These are phyloP conservation scores for Dunckerocampus dactyliophorus DNA, from an alignment of 2,113 vertebrate genomes.

Conservation along the genomic window DNA sequence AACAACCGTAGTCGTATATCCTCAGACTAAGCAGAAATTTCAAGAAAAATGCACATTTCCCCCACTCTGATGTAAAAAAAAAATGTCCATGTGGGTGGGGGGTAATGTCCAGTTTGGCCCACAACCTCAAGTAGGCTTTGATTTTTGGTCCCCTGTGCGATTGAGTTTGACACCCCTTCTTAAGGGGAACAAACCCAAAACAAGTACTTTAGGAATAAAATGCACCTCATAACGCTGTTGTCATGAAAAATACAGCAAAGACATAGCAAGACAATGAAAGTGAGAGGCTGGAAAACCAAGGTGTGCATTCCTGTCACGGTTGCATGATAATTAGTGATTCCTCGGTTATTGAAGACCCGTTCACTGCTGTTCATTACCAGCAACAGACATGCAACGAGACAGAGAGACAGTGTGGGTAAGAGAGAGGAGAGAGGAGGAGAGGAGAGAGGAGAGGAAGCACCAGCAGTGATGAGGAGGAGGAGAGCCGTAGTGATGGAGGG, in stretches of 20 bases:
- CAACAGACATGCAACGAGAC: conserved; percentile 72
- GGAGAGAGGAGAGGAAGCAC: conserved; percentile 13
- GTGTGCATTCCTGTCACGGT: conserved; percentile 77
- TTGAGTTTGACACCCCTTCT: no score
- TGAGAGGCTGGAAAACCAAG: conserved; percentile 17
- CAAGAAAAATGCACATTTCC: no score
- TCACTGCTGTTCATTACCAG: conserved; percentile 79
- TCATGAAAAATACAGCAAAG: conserved; percentile 39
- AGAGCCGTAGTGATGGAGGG: conserved; percentile 33
- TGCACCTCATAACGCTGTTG: conserved; percentile 19
- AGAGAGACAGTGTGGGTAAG: conserved; percentile 30
- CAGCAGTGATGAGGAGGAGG: conserved; percentile 30
- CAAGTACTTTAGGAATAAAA: conserved; percentile 17
- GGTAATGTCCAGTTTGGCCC: no score
- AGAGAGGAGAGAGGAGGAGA: conserved; percentile 4
- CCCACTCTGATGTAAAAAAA: no score
- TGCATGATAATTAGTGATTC: conserved; percentile 78
- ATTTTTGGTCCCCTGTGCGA: no score
- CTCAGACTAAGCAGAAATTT: no score
- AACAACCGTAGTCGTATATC: no score
- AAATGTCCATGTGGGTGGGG: no score
- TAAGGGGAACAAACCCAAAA: conserved; percentile 16
- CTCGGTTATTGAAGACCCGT: conserved; percentile 79
- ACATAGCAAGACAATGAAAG: conserved; percentile 24
- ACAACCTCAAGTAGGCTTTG: no score